Evolutionary conservation across 2,113 vertebrate species (phyloP), one percentile per base, ranked within the genome.

Genomic region (Lophotis ruficrista): DNA sequence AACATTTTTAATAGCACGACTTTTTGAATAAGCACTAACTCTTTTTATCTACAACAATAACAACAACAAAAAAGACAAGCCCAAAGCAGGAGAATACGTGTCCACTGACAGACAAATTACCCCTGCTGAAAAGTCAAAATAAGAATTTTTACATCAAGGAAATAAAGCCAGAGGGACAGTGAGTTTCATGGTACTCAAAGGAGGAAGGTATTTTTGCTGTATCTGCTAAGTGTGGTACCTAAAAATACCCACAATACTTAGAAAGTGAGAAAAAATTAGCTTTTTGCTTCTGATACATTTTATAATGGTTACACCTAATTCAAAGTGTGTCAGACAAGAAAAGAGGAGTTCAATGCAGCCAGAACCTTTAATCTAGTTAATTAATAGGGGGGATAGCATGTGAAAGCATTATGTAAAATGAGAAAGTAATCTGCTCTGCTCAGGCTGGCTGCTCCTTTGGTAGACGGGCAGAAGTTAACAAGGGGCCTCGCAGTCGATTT

Each of bases 331-430:
- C 91, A 96, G 87, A 65, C 72, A 89, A 89, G 77, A 89, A 87
- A 92, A 76, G 61, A 66, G 9, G 24, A 84, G 69, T 75, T 84
- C 73, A 86, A 71, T 72, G 77, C 65, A 83, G 86, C 70, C 92
- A 89, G 66, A 92, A 76, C 62, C 73, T 94, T 95, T 94, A 91
- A 76, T 89, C 83, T 73, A 76, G 45, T 73, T 94, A 95, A 95
- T 96, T 96, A 96, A 85, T 9, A 54, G 31, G 6, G 45, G 61
- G 60, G 17, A 54, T 3, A 94, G 69, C 45, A 45, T 45, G 50
- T 69, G 84, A 94, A 93, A 89, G 87, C 81, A n/a, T 66, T 60
- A 50, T 24, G 75, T 73, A 82, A 94, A 94, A 95, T 2, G 57
- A 79, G 41, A 85, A 94, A 84, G 37, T 15, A 84, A 91, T 87